These are phyloP conservation scores for Pheosia gnoma DNA, from an alignment of 2,888 invertebrate genomes.

Conservation along the genomic window DNA sequence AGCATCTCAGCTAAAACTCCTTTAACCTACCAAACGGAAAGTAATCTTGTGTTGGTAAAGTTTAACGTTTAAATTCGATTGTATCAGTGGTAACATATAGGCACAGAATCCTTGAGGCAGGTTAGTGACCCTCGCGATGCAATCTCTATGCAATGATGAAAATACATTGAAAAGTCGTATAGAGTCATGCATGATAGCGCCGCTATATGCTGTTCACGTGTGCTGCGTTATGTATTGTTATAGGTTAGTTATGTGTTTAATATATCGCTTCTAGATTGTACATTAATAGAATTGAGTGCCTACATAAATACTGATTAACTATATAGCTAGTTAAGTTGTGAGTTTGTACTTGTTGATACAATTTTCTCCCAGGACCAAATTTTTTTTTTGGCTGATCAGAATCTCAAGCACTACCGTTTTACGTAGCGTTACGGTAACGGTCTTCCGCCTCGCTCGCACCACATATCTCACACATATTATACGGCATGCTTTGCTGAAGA, in stretches of 20 bases:
- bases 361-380: too few relatives aligned
- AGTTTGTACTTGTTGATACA: too few relatives aligned
- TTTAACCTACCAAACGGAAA: neutral
- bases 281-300: neutral
- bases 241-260: constrained; percentile 2
- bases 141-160: constrained; percentile 45
- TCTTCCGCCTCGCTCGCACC: too few relatives aligned
- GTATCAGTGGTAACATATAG: neutral
- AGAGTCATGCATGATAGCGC: constrained; percentile 30
- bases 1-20: neutral
- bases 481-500: too few relatives aligned
- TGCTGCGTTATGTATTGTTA: neutral
- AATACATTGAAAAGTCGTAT: constrained; percentile 26
- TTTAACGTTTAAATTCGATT: neutral
- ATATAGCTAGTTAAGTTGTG: too few relatives aligned
- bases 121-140: constrained; percentile 57
- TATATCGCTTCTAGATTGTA: neutral
- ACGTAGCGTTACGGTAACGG: too few relatives aligned
- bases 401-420: too few relatives aligned
- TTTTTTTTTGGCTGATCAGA: too few relatives aligned
- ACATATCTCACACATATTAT: too few relatives aligned
- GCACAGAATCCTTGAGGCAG: constrained; percentile 60
- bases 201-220: constrained; percentile 2
- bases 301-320: neutral
- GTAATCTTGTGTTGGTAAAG: neutral